These are phyloP conservation scores for Perodicticus potto DNA, from an alignment of 2,797 vertebrate genomes.

Conservation along the genomic window DNA sequence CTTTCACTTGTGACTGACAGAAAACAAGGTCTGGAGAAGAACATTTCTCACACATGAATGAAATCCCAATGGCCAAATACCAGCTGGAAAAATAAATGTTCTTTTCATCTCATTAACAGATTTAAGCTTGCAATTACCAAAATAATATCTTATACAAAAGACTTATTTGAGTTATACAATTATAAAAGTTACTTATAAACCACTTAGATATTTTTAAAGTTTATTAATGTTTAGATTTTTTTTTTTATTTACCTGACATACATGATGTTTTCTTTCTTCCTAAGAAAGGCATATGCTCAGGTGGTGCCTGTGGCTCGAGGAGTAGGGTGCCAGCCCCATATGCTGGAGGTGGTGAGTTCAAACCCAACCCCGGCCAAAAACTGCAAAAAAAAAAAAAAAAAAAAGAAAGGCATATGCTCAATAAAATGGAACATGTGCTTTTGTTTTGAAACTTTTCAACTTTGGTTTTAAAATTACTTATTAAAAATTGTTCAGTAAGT, in stretches of 20 bases:
- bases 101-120: slow-evolving; percentile 21
- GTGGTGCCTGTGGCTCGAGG: too few species aligned
- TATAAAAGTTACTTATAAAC: slow-evolving; percentile 28
- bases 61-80: background rate
- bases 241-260: background rate
- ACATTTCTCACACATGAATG: slow-evolving; percentile 29
- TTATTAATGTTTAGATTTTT: background rate
- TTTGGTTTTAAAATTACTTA: slow-evolving; percentile 41
- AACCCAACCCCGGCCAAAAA: too few species aligned
- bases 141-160: slow-evolving; percentile 6
- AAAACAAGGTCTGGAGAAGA: background rate
- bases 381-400: background rate
- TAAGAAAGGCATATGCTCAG: background rate
- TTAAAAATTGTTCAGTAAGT: background rate
- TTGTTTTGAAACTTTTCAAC: slow-evolving; percentile 38
- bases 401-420: background rate
- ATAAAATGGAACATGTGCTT: background rate
- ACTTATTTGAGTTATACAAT: slow-evolving; percentile 10
- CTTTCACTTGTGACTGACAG: slow-evolving; percentile 16
- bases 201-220: slow-evolving; percentile 43
- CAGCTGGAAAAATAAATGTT: slow-evolving; percentile 9
- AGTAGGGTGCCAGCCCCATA: too few species aligned
- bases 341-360: too few species aligned
- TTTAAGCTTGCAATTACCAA: slow-evolving; percentile 26
- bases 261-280: slow-evolving; percentile 27